Evolutionary conservation across 2,888 invertebrate species (phyloP), one percentile per base, ranked within the genome.

Genomic region (Eristalis tenax): DNA sequence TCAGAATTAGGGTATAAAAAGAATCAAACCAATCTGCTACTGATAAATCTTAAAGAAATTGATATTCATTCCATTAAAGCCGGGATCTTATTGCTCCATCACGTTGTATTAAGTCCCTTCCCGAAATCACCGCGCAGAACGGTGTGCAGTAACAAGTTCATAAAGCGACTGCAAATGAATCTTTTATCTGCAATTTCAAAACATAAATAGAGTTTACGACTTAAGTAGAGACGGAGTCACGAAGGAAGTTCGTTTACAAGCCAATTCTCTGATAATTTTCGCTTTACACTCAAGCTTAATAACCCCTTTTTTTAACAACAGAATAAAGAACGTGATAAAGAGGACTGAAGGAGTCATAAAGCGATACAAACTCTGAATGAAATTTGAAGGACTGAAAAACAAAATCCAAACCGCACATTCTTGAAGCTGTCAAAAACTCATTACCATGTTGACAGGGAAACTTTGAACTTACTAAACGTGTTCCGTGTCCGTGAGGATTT

Each of bases 301-400:
- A 50, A 50, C 50, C 50, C 50, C 50, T 50, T 50, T 43, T n/a
- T 50, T 50, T 50, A 50, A 50, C 50, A 50, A 50, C 18, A 18
- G 50, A 50, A 50, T 50, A 50, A 50, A 50, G 50, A 50, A 50
- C 50, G 50, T 50, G 50, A 50, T 50, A 50, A 50, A 50, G 50
- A 18, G 50, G 50, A 50, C 50, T 50, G 18, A 50, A 50, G 50
- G 18, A 18, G 18, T 18, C 18, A 8, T 50, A 50, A 50, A 50
- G 50, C 50, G 50, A 50, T 50, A n/a, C 50, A 50, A 32, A 32
- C 8, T 50, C 18, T 50, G 50, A 50, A 50, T 18, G 50, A 18
- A 50, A 50, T 50, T 50, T 18, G 18, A 50, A 50, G 18, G n/a
- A n/a, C 6, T 50, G 18, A 4, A 18, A 50, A 50, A 50, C 50